Evolutionary conservation across 1,140 invertebrate genomes (phyloP), one percentile per base, ranked within the genome.

Genomic region (Periplaneta americana): DNA sequence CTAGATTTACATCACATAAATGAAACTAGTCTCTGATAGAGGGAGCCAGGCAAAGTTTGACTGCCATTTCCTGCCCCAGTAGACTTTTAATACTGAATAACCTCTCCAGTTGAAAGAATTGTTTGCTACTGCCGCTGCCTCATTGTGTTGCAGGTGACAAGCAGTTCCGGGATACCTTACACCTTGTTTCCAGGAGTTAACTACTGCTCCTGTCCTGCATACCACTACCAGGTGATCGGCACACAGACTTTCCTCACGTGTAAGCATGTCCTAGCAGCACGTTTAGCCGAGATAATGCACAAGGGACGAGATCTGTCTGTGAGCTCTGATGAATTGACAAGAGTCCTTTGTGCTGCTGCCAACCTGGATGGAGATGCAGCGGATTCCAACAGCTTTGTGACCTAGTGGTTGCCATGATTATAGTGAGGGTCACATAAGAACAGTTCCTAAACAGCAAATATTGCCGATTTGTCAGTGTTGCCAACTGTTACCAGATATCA

Each of bases 181-280:
- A 91, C 89, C 66, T 83, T 94, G 18, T 92, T 92, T 84, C 90
- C 91, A 1, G 85, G 89, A 76, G 86, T 93, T 28, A 93, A 93
- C 86, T 93, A 89, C 85, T 94, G 93, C 84, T 87, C 89, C 2
- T 94, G 93, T 85, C 84, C 83, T 76, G 89, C 90, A 31, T 93
- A 90, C 83, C 90, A 91, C 83, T 88, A 88, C 77, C 89, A 92
- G 83, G 92, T 93, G 81, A 84, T 93, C 57, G 87, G 88, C 76
- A 84, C 87, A 34, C 88, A 88, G 83, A 85, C 85, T 48, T 85
- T 88, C 82, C 87, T 92, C 34, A 93, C 91, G 28, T 94, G 92
- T 84, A 91, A 94, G 84, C 93, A 95, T 85, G 87, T 94, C 57
- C 84, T 95, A 82, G 93, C 91, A 15, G 89, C 88, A 34, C 90